These are phyloP conservation scores for Sclerodermus sp. DNA, from an alignment of 2,888 invertebrate genomes.

Conservation along the genomic window DNA sequence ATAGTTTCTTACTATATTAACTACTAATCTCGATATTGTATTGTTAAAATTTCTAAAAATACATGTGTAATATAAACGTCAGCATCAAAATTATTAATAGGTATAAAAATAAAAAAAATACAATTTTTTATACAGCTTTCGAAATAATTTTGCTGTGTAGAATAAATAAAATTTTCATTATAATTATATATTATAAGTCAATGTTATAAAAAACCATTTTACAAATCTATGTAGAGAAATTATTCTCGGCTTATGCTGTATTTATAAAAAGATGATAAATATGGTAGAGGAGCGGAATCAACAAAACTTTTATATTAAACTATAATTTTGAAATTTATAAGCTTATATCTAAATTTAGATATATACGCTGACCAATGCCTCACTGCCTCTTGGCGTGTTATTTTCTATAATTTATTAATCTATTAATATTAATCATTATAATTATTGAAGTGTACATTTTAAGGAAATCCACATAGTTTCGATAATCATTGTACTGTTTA, in stretches of 20 bases:
- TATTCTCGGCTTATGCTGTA: too few relatives aligned
- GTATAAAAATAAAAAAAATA: constrained; percentile 1
- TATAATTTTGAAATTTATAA: constrained; percentile 46
- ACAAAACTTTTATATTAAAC: constrained; percentile 17
- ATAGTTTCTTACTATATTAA: not conserved
- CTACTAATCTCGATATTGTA: not conserved
- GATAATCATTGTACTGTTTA: constrained; percentile 6
- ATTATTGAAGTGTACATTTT: constrained; percentile 35
- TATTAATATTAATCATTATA: constrained; percentile 39
- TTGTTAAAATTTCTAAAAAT: not conserved
- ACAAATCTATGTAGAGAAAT: too few relatives aligned
- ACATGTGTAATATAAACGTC: not conserved
- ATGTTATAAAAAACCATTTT: too few relatives aligned
- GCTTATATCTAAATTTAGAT: constrained; percentile 56
- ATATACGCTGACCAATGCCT: constrained; percentile 56
- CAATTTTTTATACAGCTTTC: constrained; percentile 14
- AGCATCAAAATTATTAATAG: too few relatives aligned
- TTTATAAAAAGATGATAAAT: not conserved
- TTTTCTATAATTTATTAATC: constrained; percentile 39
- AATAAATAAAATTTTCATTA: too few relatives aligned
- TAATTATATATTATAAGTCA: too few relatives aligned
- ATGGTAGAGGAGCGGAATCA: constrained; percentile 6
- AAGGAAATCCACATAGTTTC: constrained; percentile 39
- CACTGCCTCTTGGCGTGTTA: constrained; percentile 47
- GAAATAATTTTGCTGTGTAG: not conserved